Base-by-base conservation (phyloP, 2,797 vertebrate genomes). In the Acanthiza pusilla region DNA sequence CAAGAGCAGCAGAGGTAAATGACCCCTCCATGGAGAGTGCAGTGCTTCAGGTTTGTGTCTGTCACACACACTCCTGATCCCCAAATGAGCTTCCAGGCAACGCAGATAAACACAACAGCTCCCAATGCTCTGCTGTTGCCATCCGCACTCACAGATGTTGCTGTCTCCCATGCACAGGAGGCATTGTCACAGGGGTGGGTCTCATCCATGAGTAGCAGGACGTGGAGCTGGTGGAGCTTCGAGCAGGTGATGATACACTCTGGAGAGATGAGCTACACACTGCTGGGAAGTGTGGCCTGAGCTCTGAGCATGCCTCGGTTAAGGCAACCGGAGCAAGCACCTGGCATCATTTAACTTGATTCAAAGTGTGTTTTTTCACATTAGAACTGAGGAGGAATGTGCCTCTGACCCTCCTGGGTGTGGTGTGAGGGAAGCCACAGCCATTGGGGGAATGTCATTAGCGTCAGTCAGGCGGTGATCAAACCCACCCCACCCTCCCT, bases 381-480 rank as follows among this genome's bases (percentile, higher is more conserved):
- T 90, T 72, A 66, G 77, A 92, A 34, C 45, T 10, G 40, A 36
- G 53, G 50, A 87, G 76, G 50, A 94, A 87, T 87, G 80, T 42
- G 82, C 23, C 71, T 85, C 23, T 42, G 89, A 91, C 47, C 82
- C 79, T 74, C 60, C 71, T 38, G 95, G 89, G 92, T 85, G 93
- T 9, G 83, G 80, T 70, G 54, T 50, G 92, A 91, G 93, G 85
- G 47, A 77, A 96, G 91, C 75, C 92, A 48, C 91, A 86, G 95
- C 81, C 95, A 32, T 16, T 73, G 96, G 92, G 94, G 93, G 92
- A 92, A 85, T 80, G 91, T 81, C 80, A 81, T 91, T 68, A 89
- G 88, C 63, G 78, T 89, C 92, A 92, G 38, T 48, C 84, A 86
- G 91, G 50, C 91, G 4, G 29, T 1, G 85, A 93, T 85, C 65